These are phyloP conservation scores for Macrotus californicus DNA, from an alignment of 2,113 vertebrate species.

Conservation along the genomic window DNA sequence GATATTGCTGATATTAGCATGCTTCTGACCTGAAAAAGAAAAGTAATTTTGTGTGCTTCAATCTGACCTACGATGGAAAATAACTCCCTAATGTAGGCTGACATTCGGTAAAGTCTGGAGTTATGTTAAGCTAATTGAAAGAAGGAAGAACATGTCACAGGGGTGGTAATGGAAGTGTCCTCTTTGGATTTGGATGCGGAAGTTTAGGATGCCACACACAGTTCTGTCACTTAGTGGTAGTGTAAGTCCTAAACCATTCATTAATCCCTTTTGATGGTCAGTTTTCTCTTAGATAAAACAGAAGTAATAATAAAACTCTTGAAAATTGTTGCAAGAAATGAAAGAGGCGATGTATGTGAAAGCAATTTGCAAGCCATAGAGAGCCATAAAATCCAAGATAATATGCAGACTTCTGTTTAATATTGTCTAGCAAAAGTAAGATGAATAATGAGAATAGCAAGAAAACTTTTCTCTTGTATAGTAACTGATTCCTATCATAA, in stretches of 20 bases:
- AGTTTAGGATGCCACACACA: background rate
- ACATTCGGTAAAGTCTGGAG: background rate
- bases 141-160: background rate
- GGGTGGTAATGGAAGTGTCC: background rate
- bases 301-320: conserved; percentile 11
- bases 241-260: background rate
- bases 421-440: conserved; percentile 45
- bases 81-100: background rate
- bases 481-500: conserved; percentile 58
- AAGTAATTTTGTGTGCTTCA: background rate
- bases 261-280: background rate
- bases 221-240: background rate
- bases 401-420: conserved; percentile 46
- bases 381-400: conserved; percentile 52
- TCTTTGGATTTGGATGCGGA: background rate
- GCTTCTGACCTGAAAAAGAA: background rate
- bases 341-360: conserved; percentile 30
- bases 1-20: background rate
- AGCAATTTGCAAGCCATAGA: conserved; percentile 29
- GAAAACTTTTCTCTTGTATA: conserved; percentile 48
- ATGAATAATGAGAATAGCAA: conserved; percentile 68
- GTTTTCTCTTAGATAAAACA: conserved; percentile 25
- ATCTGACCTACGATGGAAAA: background rate
- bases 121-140: background rate
- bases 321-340: conserved; percentile 29